These are phyloP conservation scores for Arge pagana DNA, from an alignment of 2,888 invertebrate genomes.

Conservation along the genomic window DNA sequence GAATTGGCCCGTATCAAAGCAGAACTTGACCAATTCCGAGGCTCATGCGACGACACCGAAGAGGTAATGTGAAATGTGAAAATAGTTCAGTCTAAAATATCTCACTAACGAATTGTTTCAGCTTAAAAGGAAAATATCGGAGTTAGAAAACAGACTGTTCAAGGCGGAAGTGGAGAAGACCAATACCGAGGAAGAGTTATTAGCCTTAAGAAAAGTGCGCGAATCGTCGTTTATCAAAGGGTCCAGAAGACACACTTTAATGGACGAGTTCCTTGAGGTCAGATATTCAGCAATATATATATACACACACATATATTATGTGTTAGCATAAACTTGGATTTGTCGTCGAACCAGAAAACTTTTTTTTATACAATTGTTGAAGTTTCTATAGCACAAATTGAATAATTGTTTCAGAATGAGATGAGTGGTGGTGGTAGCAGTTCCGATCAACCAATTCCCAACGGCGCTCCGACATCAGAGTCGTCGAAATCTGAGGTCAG, in stretches of 20 bases:
- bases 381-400: too few species aligned
- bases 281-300: too few species aligned
- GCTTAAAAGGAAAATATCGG: conserved; percentile 63
- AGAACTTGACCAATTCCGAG: conserved; percentile 57
- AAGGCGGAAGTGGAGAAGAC: conserved; percentile 46
- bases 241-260: conserved; percentile 35
- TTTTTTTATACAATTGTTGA: too few species aligned
- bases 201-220: conserved; percentile 51
- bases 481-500: conserved; percentile 53
- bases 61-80: conserved; percentile 31
- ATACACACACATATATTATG: too few species aligned
- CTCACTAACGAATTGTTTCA: conserved; percentile 35
- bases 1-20: conserved; percentile 67
- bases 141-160: conserved; percentile 59
- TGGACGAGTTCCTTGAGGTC: neutral
- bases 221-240: conserved; percentile 39
- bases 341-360: too few species aligned
- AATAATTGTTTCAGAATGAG: conserved; percentile 42
- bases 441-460: conserved; percentile 47
- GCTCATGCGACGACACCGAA: conserved; percentile 43
- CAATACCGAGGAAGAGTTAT: conserved; percentile 38
- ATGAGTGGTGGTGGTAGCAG: conserved; percentile 43
- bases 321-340: too few species aligned
- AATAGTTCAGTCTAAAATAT: neutral
- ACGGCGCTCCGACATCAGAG: conserved; percentile 50